These are phyloP conservation scores for Luperina nickerlii DNA, from an alignment of 2,888 invertebrate species.

Conservation along the genomic window DNA sequence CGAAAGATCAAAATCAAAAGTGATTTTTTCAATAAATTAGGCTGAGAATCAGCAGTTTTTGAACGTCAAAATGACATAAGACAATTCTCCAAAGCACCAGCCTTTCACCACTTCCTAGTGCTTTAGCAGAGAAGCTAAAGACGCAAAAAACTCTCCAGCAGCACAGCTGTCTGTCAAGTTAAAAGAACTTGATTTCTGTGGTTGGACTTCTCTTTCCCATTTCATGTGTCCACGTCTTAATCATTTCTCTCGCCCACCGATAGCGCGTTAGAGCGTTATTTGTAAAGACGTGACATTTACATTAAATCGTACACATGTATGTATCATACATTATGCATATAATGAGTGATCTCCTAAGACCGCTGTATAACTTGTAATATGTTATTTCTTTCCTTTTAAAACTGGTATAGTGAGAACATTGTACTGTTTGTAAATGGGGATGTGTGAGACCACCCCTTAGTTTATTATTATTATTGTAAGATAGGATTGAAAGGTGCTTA, in stretches of 20 bases:
- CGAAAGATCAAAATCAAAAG: too few species aligned
- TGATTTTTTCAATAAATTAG: too few species aligned
- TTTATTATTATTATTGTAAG: slow-evolving; percentile 1
- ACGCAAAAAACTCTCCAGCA: too few species aligned
- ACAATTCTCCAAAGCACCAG: too few species aligned
- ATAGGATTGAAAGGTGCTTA: slow-evolving; percentile 1
- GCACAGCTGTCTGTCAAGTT: too few species aligned
- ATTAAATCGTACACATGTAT: slow-evolving; percentile 52
- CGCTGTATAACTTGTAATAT: slow-evolving; percentile 25
- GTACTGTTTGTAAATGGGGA: slow-evolving; percentile 42
- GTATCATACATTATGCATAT: slow-evolving; percentile 39
- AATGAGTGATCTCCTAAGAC: slow-evolving; percentile 30
- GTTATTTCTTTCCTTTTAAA: not conserved
- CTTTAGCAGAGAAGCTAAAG: too few species aligned
- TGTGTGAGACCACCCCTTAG: slow-evolving; percentile 27
- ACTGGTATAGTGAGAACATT: slow-evolving; percentile 26
- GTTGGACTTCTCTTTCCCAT: slow-evolving; percentile 15
- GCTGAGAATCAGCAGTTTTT: too few species aligned
- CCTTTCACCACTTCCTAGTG: too few species aligned
- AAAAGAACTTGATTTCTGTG: not conserved
- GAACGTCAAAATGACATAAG: too few species aligned
- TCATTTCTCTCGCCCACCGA: slow-evolving; percentile 54
- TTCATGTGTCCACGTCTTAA: slow-evolving; percentile 35
- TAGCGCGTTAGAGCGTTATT: slow-evolving; percentile 55
- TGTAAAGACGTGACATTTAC: slow-evolving; percentile 58